Conservation (phyloP, 2,113 vertebrate species). For the Montifringilla adamsi region DNA sequence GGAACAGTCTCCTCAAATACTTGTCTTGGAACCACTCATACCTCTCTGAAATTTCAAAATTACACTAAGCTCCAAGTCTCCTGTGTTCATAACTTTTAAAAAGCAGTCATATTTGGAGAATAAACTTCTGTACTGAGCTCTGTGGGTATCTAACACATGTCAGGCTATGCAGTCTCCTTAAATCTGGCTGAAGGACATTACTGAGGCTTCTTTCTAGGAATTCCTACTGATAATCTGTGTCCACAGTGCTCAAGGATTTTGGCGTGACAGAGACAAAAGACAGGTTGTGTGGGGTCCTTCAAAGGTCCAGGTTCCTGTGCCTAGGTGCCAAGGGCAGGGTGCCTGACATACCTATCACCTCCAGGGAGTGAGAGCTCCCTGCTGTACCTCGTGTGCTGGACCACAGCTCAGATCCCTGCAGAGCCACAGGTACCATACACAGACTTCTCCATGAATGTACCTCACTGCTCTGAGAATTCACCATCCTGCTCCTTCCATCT, state of each 20-base stretch:
- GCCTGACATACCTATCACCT: fast-evolving
- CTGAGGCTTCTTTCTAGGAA: neutral
- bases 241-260: neutral
- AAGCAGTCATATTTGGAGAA: neutral
- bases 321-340: neutral
- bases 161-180: neutral
- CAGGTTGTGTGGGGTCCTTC: neutral
- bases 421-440: neutral
- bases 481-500: neutral
- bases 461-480: neutral
- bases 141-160: neutral
- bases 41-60: neutral
- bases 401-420: neutral
- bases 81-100: neutral
- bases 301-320: neutral
- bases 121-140: neutral
- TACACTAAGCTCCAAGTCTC: neutral
- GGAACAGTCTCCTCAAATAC: neutral
- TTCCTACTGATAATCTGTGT: neutral
- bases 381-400: neutral
- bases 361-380: neutral
- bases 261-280: neutral
- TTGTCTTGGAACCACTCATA: neutral
- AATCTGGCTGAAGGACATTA: neutral
- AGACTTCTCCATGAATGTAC: neutral